A percentile compares a stretch with the other conserved stretches of the same genome.
These are phyloP conservation scores for Sturnira hondurensis DNA, from an alignment of 2,113 vertebrate genomes.

Conservation along the genomic window DNA sequence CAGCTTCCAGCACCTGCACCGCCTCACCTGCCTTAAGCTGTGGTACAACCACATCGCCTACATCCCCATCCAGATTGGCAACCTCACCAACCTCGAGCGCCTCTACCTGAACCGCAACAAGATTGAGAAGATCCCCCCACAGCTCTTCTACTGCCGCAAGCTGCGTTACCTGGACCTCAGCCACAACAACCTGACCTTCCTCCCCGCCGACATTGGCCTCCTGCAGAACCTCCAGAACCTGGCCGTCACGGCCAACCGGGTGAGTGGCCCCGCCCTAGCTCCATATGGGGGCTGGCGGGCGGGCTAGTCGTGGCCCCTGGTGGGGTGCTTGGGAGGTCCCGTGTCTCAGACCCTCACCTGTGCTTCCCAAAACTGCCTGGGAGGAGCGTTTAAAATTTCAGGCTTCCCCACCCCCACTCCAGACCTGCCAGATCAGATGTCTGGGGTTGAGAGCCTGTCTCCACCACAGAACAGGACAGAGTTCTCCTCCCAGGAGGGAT, in stretches of 20 bases:
- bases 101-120: conserved; percentile 98
- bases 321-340: fast-evolving
- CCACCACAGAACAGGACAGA: not conserved
- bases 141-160: conserved; percentile 96
- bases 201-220: conserved; percentile 91
- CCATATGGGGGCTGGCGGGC: fast-evolving
- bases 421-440: not conserved
- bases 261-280: conserved; percentile 75
- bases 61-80: conserved; percentile 97
- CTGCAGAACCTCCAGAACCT: conserved; percentile 96
- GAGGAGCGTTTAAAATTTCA: not conserved
- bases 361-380: not conserved
- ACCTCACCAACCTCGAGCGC: conserved; percentile 92
- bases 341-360: not conserved
- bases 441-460: not conserved
- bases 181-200: conserved; percentile 94
- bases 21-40: conserved; percentile 96
- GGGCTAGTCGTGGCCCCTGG: fast-evolving
- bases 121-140: conserved; percentile 95
- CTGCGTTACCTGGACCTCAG: conserved; percentile 95
- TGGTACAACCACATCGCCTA: conserved; percentile 99
- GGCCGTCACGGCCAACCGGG: conserved; percentile 94
- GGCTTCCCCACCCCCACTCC: not conserved
- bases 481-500: not conserved
- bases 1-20: conserved; percentile 97